Evolutionary conservation across 2,888 invertebrate species (phyloP).

Genomic region (Nomada fucata): DNA sequence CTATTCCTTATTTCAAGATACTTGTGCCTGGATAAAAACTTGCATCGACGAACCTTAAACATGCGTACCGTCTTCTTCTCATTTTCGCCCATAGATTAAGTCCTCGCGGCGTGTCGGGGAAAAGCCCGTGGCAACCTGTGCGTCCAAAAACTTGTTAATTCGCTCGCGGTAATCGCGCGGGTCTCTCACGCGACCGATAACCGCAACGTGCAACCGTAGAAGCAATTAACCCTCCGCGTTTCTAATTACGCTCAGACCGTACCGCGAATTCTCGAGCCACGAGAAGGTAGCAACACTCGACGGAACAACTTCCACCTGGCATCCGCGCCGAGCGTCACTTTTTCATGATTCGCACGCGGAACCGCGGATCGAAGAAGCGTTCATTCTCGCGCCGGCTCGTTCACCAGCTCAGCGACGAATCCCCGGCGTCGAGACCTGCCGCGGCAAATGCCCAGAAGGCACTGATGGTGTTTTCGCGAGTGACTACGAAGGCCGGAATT

Average conservation of each 20-base stretch:
- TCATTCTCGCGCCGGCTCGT: conserved; percentile 10
- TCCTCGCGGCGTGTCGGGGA: too few species aligned
- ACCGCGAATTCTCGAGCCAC: not conserved
- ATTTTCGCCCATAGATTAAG: too few species aligned
- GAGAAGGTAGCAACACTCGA: not conserved
- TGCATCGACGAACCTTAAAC: too few species aligned
- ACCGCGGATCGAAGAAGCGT: not conserved
- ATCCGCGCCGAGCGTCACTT: not conserved
- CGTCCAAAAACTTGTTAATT: not conserved
- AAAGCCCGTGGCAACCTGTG: too few species aligned
- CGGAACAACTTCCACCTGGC: not conserved
- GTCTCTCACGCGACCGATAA: not conserved
- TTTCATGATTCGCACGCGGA: not conserved
- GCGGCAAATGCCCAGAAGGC: conserved; percentile 41
- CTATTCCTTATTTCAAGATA: too few species aligned
- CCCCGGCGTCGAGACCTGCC: conserved; percentile 2
- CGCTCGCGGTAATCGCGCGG: not conserved
- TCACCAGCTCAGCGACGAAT: not conserved
- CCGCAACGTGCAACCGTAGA: not conserved
- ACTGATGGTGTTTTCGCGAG: conserved; percentile 52
- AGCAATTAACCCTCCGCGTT: not conserved
- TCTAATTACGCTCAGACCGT: not conserved
- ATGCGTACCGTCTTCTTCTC: too few species aligned
- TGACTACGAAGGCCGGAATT: conserved; percentile 46
- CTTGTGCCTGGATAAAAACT: too few species aligned